Conservation (phyloP, 1,140 invertebrate species). For the Drosophila trapezifrons region DNA sequence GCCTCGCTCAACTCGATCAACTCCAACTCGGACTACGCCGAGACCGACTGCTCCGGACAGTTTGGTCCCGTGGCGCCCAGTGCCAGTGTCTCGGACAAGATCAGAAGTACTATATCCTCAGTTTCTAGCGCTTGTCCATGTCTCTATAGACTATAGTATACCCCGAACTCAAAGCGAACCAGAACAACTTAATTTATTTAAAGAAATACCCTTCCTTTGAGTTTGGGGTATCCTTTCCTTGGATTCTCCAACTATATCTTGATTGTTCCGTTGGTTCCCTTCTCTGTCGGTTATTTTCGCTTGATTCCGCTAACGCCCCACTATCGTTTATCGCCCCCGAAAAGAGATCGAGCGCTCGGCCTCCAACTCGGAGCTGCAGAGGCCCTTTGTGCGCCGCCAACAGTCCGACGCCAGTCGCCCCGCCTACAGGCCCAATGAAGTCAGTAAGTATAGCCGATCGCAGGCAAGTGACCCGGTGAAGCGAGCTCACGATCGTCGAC, state of each 20-base stretch:
- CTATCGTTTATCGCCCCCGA: conserved; percentile 49
- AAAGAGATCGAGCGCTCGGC: conserved; percentile 79
- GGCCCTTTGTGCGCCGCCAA: conserved; percentile 70
- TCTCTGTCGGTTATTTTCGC: not conserved
- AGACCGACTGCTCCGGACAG: conserved; percentile 69
- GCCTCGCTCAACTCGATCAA: conserved; percentile 46
- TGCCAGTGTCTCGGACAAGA: conserved; percentile 79
- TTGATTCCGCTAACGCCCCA: conserved; percentile 40
- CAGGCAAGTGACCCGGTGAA: conserved; percentile 49
- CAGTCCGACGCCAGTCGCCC: conserved; percentile 63
- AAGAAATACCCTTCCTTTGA: conserved; percentile 5
- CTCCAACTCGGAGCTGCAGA: conserved; percentile 74
- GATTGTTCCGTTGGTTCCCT: conserved; percentile 7
- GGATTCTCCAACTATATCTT: not conserved
- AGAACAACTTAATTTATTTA: not conserved
- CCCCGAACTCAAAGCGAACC: not conserved
- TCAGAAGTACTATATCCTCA: conserved; percentile 68
- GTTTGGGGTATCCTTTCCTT: not conserved
- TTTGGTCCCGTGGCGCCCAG: conserved; percentile 63
- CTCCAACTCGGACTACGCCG: conserved; percentile 83
- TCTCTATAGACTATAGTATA: not conserved
- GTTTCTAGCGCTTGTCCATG: not conserved
- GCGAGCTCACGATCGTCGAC: conserved; percentile 52
- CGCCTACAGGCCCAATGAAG: conserved; percentile 83
- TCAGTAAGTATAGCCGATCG: conserved; percentile 79